These are phyloP conservation scores for Buphagus erythrorhynchus DNA, from an alignment of 2,797 vertebrate species.

Conservation along the genomic window DNA sequence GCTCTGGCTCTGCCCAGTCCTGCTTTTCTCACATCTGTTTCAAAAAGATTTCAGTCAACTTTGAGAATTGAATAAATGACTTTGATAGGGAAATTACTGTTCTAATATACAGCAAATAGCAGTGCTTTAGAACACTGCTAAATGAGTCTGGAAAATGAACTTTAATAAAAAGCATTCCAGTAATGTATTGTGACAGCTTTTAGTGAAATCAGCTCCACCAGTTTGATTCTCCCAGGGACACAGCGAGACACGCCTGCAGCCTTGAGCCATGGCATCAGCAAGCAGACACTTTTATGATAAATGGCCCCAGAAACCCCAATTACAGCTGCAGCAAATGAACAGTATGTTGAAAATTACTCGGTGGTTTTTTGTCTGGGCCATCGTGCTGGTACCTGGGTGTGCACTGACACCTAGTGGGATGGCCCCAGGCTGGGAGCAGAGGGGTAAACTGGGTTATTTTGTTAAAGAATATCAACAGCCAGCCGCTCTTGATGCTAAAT, in stretches of 20 bases:
- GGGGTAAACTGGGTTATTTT: not conserved
- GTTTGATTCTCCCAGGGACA: slow-evolving; percentile 43
- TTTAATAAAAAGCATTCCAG: slow-evolving; percentile 59
- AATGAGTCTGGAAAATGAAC: slow-evolving; percentile 64
- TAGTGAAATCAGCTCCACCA: slow-evolving; percentile 49
- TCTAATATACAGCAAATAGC: slow-evolving; percentile 30
- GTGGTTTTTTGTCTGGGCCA: not conserved
- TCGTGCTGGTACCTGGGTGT: not conserved
- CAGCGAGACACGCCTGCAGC: slow-evolving; percentile 50
- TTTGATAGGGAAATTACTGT: slow-evolving; percentile 55
- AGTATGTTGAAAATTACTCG: slow-evolving; percentile 32
- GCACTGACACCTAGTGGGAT: slow-evolving; percentile 71
- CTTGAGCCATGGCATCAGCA: slow-evolving; percentile 66
- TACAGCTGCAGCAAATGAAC: slow-evolving; percentile 68
- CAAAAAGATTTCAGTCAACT: slow-evolving; percentile 34
- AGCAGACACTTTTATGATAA: slow-evolving; percentile 63
- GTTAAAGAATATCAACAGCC: not conserved
- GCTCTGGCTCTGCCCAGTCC: not conserved
- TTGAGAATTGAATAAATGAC: slow-evolving; percentile 27
- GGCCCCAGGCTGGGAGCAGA: not conserved
- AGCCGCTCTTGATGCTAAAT: not conserved
- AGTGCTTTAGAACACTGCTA: slow-evolving; percentile 53
- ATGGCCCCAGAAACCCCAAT: slow-evolving; percentile 69
- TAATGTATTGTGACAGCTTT: slow-evolving; percentile 66
- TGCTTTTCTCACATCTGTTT: not conserved